phyloP scores from a whole-genome alignment of 2,888 invertebrate species.

The Gasteruption jaculator region DNA sequence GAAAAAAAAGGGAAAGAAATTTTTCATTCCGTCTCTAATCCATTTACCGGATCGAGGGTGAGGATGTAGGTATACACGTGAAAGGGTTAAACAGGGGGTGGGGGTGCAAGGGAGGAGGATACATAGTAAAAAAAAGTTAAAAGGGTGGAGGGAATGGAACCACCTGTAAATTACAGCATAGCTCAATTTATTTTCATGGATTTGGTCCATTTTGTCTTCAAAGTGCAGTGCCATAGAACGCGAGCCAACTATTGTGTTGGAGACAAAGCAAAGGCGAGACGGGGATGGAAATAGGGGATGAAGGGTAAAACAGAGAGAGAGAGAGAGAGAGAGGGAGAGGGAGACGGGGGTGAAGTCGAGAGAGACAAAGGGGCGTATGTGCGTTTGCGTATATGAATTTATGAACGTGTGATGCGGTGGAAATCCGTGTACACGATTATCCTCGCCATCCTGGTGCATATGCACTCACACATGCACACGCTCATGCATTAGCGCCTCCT shows the following conservation, averaged over 20 bases:
- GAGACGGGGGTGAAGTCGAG: not conserved
- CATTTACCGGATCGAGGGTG: too few species aligned
- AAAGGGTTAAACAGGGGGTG: slow-evolving; percentile 11
- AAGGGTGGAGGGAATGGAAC: not conserved
- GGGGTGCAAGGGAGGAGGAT: too few species aligned
- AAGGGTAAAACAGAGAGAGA: slow-evolving; percentile 9
- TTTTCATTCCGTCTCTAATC: too few species aligned
- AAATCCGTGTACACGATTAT: too few species aligned
- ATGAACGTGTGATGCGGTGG: too few species aligned
- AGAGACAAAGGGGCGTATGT: not conserved
- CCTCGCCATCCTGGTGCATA: too few species aligned
- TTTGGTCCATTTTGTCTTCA: too few species aligned
- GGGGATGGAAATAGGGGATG: slow-evolving; percentile 5
- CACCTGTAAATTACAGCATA: not conserved
- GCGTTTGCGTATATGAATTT: not conserved
- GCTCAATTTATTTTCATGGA: too few species aligned
- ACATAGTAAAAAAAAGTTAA: not conserved
- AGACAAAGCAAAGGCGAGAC: slow-evolving; percentile 4
- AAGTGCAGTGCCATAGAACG: slow-evolving; percentile 4
- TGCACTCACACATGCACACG: too few species aligned
- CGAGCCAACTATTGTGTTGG: not conserved
- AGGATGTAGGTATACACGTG: slow-evolving; percentile 13
- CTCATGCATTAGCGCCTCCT: too few species aligned
- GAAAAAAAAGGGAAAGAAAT: too few species aligned
- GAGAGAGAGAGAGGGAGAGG: slow-evolving; percentile 8